phyloP scores from a whole-genome alignment of 2,113 vertebrate species.

The Henicopernis longicauda region DNA sequence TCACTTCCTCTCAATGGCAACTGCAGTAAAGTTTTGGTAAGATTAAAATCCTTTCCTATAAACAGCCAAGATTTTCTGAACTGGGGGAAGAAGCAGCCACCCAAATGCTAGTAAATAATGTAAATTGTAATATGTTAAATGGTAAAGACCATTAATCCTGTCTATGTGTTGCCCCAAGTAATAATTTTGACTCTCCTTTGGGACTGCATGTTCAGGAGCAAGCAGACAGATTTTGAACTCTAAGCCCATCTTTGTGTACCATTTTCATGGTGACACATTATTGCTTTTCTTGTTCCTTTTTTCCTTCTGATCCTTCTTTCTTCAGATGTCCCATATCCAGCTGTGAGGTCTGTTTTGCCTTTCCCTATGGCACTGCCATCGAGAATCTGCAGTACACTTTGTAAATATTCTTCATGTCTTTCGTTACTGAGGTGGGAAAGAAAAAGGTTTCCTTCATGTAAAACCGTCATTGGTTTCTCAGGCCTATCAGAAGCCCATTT shows the following conservation, averaged over 20 bases:
- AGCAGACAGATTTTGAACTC: neutral
- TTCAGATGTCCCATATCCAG: neutral
- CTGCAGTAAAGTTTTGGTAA: neutral
- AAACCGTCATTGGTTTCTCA: neutral
- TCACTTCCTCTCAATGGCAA: neutral
- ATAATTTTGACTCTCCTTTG: neutral
- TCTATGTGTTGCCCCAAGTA: neutral
- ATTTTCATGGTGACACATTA: neutral
- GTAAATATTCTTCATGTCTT: neutral
- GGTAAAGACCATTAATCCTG: neutral
- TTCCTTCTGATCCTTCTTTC: neutral
- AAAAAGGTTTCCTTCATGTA: neutral
- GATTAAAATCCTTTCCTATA: neutral
- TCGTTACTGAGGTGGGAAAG: neutral
- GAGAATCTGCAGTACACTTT: neutral
- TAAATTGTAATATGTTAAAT: neutral
- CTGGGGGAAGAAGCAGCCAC: neutral
- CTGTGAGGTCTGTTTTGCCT: neutral
- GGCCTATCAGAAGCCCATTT: neutral
- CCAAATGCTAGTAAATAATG: neutral
- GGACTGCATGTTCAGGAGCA: neutral
- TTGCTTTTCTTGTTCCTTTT: neutral
- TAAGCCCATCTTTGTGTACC: neutral
- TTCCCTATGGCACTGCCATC: neutral
- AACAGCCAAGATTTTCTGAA: neutral